phyloP scores from a whole-genome alignment of 2,888 invertebrate species.

The Mallateleia sp. region DNA sequence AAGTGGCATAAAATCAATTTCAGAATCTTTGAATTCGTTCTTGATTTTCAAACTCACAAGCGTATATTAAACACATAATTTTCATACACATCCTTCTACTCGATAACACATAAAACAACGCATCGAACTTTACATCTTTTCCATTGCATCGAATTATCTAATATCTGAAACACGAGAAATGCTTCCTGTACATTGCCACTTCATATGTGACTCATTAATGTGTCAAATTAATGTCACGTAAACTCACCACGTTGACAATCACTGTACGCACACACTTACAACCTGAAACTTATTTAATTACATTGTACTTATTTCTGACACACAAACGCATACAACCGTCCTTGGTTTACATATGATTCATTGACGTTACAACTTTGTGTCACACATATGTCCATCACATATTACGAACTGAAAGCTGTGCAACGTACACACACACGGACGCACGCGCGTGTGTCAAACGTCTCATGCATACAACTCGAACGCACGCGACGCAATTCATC shows the following conservation, averaged over 20 bases:
- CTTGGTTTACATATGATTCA: slow-evolving; percentile 6
- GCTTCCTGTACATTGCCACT: slow-evolving; percentile 37
- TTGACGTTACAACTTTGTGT: slow-evolving; percentile 8
- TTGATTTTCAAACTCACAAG: too few species aligned
- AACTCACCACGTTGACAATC: not conserved
- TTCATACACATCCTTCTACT: too few species aligned
- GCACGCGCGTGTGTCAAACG: not conserved
- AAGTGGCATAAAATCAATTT: too few species aligned
- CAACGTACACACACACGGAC: not conserved
- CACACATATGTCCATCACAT: not conserved
- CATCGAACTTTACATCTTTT: too few species aligned
- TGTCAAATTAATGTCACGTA: slow-evolving; percentile 38
- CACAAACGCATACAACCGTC: not conserved
- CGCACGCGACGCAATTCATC: slow-evolving; percentile 1
- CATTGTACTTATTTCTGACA: slow-evolving; percentile 8
- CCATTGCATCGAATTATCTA: too few species aligned
- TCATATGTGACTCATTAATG: slow-evolving; percentile 38
- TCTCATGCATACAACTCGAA: too few species aligned
- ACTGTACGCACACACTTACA: too few species aligned
- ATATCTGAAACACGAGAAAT: too few species aligned
- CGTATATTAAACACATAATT: too few species aligned
- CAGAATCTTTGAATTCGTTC: too few species aligned
- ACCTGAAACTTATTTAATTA: slow-evolving; percentile 12
- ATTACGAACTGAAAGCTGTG: too few species aligned
- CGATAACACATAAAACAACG: too few species aligned